Evolutionary conservation across 2,888 invertebrate genomes (phyloP), one percentile per base, ranked within the genome.

Genomic region (Dicranocentrus wangi): DNA sequence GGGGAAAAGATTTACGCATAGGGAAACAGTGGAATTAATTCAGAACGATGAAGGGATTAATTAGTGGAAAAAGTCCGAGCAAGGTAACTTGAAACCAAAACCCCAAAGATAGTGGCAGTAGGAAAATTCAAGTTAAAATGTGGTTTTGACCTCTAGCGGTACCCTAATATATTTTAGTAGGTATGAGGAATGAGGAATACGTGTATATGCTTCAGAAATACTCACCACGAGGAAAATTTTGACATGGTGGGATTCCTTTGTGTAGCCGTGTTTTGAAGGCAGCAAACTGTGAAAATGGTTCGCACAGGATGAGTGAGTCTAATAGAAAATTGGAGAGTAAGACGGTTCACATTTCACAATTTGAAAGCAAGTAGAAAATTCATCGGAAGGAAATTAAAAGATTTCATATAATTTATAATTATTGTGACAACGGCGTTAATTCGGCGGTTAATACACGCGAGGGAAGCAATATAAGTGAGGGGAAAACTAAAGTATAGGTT

Each of bases 11-110:
- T 53, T 78, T 70, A 60, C 70, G 70, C 77, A 51, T 23, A 55
- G 63, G 63, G 61, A 53, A 70, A 65, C 55, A 71, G 71, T 51
- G 32, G 72, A 80, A 80, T 80, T 80, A 80, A 80, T 80, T 80
- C 72, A 72, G 55, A 68, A 73, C 72, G 72, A 68, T 80, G 79
- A 72, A 72, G 72, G 79, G 79, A 80, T 80, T 80, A 80, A 80
- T 80, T 80, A 72, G 78, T 72, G 68, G 72, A 80, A 80, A 79
- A 80, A 78, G 68, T 80, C 51, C 68, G 53, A 55, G 55, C 21
- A 55, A 63, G 63, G 72, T 72, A 72, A 72, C 72, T 73, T 73
- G 66, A 68, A 79, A 73, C 66, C 68, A 78, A 80, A 78, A 72
- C 65, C 66, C 71, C 39, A 73, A 72, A 68, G 79, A 65, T 72